Percentiles rank a stretch among this genome's conserved stretches.
Evolutionary conservation across 2,113 vertebrate genomes (phyloP).

Genomic region (Laterallus jamaicensis): DNA sequence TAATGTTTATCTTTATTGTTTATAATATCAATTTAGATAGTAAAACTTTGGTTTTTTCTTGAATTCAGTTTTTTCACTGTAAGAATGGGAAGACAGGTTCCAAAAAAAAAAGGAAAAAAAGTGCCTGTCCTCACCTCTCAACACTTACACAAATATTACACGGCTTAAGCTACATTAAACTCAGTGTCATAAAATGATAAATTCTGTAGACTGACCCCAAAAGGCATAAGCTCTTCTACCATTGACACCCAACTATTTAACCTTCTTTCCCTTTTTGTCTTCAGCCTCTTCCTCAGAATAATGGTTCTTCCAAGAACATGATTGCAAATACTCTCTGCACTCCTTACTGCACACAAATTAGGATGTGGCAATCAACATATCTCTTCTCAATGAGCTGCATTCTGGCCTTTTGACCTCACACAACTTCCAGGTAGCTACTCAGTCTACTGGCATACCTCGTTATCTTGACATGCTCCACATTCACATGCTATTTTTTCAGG

Average conservation of each 20-base stretch:
- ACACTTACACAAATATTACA: neutral
- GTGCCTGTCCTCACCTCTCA: neutral
- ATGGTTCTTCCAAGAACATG: neutral
- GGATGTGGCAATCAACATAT: neutral
- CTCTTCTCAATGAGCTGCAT: neutral
- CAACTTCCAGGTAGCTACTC: neutral
- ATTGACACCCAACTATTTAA: neutral
- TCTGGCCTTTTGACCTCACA: constrained; percentile 28
- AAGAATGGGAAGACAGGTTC: neutral
- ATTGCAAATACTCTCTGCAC: neutral
- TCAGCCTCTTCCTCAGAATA: neutral
- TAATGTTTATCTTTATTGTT: neutral
- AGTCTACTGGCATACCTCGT: neutral
- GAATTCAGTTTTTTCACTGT: neutral
- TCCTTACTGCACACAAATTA: constrained; percentile 10
- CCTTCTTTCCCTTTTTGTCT: neutral
- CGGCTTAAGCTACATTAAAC: neutral
- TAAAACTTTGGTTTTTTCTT: neutral
- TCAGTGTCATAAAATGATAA: neutral
- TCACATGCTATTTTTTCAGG: neutral
- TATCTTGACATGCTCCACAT: neutral
- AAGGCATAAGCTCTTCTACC: neutral
- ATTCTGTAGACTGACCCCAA: neutral
- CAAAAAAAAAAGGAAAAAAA: neutral
- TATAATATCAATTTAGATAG: neutral